Base-by-base conservation (phyloP, 2,113 vertebrate genomes). In the Neoarius graeffei region DNA sequence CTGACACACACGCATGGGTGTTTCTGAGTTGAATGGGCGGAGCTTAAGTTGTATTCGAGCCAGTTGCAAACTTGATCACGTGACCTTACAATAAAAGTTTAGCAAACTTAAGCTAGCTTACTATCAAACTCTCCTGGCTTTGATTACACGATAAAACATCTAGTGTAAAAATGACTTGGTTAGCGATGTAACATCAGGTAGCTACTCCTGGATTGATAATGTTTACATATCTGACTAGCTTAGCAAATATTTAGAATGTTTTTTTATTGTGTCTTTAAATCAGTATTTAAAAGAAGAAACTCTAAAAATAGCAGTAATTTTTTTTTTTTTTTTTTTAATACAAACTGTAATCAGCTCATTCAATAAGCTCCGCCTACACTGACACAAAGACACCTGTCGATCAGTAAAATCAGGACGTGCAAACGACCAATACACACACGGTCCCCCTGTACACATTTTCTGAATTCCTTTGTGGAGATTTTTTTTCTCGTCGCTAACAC, bases 401-500 rank as follows among this genome's bases (percentile, higher is more conserved):
- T n/a, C 64, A 0, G 30, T 42, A 10, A 8, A 73, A 48, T 77
- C 10, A 50, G 54, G 56, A 59, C 9, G 7, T 25, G 5, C 19
- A 62, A 59, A 59, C 27, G n/a, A 27, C n/a, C n/a, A 4, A 80
- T 50, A 15, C n/a, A 30, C 14, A 35, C 54, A 20, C 60, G 48
- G 30, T 67, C 52, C 60, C 42, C 73, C 76, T 42, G 15, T 30
- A n/a, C 17, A 17, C 20, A 3, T 14, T 62, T 59, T 20, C 80
- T 57, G 48, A 86, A 69, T 81, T 57, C 60, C n/a, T 35, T 35
- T 83, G 48, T 56, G 76, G 9, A 79, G 19, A 82, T 1, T 85
- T 73, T 79, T 85, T 73, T 79, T 82, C 23, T 89, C 66, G 79
- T 48, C 71, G 50, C 73, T 85, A 67, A 30, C 56, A 56, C 57